Evolutionary conservation across 2,113 vertebrate genomes (phyloP).

Genomic region (Chloropsis cyanopogon): DNA sequence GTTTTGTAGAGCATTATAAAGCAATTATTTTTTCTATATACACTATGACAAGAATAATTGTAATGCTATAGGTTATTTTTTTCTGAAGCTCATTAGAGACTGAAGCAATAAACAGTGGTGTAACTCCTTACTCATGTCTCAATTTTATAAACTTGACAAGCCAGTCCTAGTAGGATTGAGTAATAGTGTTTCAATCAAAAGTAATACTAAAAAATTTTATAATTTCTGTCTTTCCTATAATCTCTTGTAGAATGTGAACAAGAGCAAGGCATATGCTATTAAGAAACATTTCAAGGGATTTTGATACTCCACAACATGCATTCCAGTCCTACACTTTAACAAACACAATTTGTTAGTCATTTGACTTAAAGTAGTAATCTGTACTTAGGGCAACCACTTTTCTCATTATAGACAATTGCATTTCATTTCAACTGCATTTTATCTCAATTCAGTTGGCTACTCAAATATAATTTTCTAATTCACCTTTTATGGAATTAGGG

Average conservation of each 20-base stretch:
- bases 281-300: not conserved
- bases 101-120: not conserved
- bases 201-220: not conserved
- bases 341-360: not conserved
- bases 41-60: not conserved
- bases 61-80: not conserved
- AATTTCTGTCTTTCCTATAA: not conserved
- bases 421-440: not conserved
- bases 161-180: not conserved
- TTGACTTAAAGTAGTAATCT: not conserved
- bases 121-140: not conserved
- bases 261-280: not conserved
- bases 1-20: not conserved
- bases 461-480: not conserved
- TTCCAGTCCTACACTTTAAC: not conserved
- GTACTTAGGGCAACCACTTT: not conserved
- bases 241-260: not conserved
- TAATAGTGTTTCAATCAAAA: not conserved
- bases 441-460: not conserved
- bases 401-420: not conserved
- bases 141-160: not conserved
- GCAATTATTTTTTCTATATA: not conserved
- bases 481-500: not conserved
- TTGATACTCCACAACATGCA: not conserved
- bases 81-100: not conserved